Evolutionary conservation across 2,888 invertebrate genomes (phyloP).

Genomic region (Lycophotia porphyrea): DNA sequence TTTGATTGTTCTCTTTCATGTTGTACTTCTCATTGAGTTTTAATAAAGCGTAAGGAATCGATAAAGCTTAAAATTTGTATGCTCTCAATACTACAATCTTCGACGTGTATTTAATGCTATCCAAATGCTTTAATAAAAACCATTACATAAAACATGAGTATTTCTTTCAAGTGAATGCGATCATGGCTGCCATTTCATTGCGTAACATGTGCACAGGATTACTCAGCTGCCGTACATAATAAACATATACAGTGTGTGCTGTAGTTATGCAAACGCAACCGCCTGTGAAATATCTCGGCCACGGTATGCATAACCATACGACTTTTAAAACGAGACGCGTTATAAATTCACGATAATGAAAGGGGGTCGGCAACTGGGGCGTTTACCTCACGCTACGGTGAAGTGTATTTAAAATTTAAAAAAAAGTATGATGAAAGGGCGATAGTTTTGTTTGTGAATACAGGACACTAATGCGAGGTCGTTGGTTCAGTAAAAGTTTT

Average conservation of each 20-base stretch:
- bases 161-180: constrained; percentile 59
- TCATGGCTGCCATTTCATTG: constrained; percentile 62
- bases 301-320: constrained; percentile 65
- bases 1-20: constrained; percentile 13
- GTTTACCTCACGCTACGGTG: constrained; percentile 60
- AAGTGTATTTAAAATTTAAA: constrained; percentile 49
- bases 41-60: constrained; percentile 5
- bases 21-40: constrained; percentile 1
- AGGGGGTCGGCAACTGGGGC: constrained; percentile 69
- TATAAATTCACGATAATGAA: constrained; percentile 73
- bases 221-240: constrained; percentile 68
- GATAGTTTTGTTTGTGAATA: constrained; percentile 36
- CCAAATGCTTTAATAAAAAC: constrained; percentile 28
- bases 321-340: constrained; percentile 64
- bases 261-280: constrained; percentile 75
- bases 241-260: constrained; percentile 60
- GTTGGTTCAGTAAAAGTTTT: background rate
- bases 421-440: constrained; percentile 33
- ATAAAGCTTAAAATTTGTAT: background rate
- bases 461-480: background rate
- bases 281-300: constrained; percentile 74
- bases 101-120: constrained; percentile 9
- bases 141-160: constrained; percentile 38
- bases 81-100: constrained; percentile 15
- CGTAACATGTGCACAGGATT: constrained; percentile 70